phyloP scores from a whole-genome alignment of 2,888 invertebrate genomes.

The Epirrhoe alternata region DNA sequence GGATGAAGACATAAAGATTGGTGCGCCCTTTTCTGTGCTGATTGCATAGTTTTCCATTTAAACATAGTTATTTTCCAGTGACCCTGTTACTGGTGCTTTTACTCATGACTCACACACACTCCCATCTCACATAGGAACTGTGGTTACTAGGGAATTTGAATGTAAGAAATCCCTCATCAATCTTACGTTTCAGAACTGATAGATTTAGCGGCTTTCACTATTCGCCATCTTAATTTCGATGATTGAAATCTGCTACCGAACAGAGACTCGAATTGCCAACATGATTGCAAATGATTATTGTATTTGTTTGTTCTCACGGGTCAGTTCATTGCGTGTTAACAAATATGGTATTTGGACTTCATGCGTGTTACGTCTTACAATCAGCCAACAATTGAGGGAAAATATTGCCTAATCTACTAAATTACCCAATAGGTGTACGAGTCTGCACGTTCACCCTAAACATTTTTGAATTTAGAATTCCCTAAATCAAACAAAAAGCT shows the following conservation, averaged over 20 bases:
- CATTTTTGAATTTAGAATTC: neutral
- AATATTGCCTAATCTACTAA: neutral
- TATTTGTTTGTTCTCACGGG: conserved; percentile 41
- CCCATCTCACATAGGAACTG: too few relatives aligned
- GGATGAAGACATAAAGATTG: conserved; percentile 17
- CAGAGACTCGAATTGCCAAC: neutral
- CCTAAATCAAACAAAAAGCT: neutral
- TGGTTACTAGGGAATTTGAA: conserved; percentile 21
- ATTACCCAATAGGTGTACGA: neutral
- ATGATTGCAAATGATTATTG: conserved; percentile 39
- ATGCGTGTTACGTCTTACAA: conserved; percentile 31
- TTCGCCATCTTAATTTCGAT: too few relatives aligned
- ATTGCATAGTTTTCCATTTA: conserved; percentile 14
- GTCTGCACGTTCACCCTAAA: neutral
- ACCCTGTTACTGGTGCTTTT: neutral
- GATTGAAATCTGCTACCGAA: neutral
- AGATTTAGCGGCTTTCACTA: neutral
- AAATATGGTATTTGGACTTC: conserved; percentile 33
- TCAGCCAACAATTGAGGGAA: conserved; percentile 14
- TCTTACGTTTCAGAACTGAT: neutral
- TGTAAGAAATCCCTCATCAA: conserved; percentile 32
- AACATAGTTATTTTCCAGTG: neutral
- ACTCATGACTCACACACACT: neutral
- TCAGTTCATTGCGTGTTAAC: conserved; percentile 27
- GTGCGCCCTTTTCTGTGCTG: conserved; percentile 11